Evolutionary conservation across 2,888 invertebrate species (phyloP).

Genomic region (Idaea dimidiata): DNA sequence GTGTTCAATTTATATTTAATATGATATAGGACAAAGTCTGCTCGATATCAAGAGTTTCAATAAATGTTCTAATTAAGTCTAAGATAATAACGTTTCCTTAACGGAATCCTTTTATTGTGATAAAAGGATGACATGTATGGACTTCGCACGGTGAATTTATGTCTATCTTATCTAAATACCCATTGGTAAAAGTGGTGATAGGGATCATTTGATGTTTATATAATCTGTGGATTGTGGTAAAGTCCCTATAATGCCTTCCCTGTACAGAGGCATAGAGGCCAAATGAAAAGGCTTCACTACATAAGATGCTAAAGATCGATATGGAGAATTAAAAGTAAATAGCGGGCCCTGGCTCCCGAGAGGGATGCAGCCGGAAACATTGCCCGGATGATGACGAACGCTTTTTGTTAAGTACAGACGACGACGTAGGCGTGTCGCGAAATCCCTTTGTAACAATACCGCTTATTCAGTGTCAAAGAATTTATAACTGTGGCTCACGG

Average conservation of each 20-base stretch:
- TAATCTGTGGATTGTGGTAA: neutral
- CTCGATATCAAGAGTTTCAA: constrained; percentile 5
- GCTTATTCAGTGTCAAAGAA: too few relatives aligned
- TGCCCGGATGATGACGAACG: too few relatives aligned
- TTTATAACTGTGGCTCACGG: too few relatives aligned
- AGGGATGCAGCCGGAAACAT: too few relatives aligned
- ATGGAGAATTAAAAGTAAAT: too few relatives aligned
- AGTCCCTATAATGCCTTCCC: neutral
- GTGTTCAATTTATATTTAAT: neutral
- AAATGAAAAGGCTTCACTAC: too few relatives aligned
- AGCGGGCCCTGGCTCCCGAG: too few relatives aligned
- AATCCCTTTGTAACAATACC: too few relatives aligned
- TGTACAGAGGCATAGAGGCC: too few relatives aligned
- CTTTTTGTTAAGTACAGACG: too few relatives aligned
- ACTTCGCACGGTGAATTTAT: neutral
- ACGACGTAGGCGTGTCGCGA: too few relatives aligned
- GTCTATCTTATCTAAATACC: neutral
- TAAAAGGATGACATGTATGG: neutral
- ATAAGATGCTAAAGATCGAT: too few relatives aligned
- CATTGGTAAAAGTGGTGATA: neutral
- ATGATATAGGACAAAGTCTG: constrained; percentile 6
- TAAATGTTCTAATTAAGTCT: neutral
- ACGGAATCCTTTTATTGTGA: neutral
- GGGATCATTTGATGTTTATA: neutral
- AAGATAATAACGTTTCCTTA: neutral